These are phyloP conservation scores for Allolobophora icterica DNA, from an alignment of 2,888 invertebrate genomes.

Conservation along the genomic window DNA sequence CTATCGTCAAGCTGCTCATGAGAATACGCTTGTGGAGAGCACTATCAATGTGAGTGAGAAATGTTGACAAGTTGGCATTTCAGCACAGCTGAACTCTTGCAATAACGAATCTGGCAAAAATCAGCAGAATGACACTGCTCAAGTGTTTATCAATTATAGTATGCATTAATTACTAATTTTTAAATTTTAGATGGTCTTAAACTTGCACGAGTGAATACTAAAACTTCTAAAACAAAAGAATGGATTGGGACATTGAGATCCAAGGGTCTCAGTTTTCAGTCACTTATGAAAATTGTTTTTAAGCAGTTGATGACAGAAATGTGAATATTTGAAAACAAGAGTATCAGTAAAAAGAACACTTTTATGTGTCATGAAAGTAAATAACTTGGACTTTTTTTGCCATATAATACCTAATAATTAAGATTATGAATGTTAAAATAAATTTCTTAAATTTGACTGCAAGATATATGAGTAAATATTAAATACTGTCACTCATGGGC, in stretches of 20 bases:
- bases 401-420: neutral
- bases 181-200: conserved; percentile 6
- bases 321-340: neutral
- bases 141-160: neutral
- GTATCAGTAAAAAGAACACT: neutral
- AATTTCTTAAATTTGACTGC: neutral
- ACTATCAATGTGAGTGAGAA: neutral
- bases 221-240: neutral
- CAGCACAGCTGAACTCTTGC: neutral
- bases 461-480: neutral
- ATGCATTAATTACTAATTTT: neutral
- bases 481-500: neutral
- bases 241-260: neutral
- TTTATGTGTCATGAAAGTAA: neutral
- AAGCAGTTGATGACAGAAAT: neutral
- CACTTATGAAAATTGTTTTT: neutral
- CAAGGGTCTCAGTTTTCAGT: neutral
- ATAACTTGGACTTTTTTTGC: neutral
- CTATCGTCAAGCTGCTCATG: neutral
- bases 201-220: neutral
- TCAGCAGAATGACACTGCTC: neutral
- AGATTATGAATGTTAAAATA: neutral
- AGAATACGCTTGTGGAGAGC: neutral
- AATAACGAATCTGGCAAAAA: neutral
- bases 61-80: neutral